These are phyloP conservation scores for Gastracanthus pulcherrimus DNA, from an alignment of 2,888 invertebrate genomes.

Conservation along the genomic window DNA sequence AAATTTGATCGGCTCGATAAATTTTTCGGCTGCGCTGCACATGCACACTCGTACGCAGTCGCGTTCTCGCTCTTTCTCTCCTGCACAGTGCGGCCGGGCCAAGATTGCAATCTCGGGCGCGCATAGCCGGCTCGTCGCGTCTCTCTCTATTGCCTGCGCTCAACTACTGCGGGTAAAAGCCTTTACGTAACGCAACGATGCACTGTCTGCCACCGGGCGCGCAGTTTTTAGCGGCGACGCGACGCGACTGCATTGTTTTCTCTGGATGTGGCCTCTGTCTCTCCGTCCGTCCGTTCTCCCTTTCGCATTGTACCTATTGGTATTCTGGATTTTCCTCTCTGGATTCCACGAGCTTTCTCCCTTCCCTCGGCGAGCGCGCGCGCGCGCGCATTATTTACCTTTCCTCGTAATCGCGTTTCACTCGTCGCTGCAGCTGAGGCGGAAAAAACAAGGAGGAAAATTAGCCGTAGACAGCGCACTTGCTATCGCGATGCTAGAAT, in stretches of 20 bases:
- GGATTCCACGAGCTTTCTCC: not conserved
- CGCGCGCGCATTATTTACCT: not conserved
- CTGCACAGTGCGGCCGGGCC: not conserved
- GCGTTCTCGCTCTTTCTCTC: not conserved
- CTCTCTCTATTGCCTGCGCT: not conserved
- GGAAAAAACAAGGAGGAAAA: not conserved
- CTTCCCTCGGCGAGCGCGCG: not conserved
- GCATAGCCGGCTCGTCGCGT: no score
- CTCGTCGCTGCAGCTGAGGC: not conserved
- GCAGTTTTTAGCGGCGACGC: not conserved
- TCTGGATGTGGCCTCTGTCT: not conserved
- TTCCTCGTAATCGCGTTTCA: not conserved
- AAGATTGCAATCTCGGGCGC: conserved; percentile 23
- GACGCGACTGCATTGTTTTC: not conserved
- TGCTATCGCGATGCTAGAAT: no score
- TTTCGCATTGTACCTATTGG: not conserved
- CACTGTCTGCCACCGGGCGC: not conserved
- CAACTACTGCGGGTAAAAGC: not conserved
- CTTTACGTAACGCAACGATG: conserved; percentile 14
- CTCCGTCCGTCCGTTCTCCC: not conserved
- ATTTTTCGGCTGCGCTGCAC: not conserved
- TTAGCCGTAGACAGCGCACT: not conserved
- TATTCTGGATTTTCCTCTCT: not conserved
- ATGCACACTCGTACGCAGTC: not conserved
- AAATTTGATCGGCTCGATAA: conserved; percentile 13